phyloP scores from a whole-genome alignment of 2,113 vertebrate species.

The Seriola aureovittata region DNA sequence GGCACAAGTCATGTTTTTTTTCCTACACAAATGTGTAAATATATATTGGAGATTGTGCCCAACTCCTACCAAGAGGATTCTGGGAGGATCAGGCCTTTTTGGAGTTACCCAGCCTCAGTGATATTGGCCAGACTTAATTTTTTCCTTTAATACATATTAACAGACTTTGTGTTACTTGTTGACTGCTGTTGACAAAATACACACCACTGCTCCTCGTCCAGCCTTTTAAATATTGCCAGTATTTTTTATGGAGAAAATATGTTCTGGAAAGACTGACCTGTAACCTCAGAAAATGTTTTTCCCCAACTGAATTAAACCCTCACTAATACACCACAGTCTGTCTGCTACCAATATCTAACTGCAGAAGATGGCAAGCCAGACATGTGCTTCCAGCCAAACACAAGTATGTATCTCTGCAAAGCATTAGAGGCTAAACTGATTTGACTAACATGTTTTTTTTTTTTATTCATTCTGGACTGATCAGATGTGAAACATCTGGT shows the following conservation, averaged over 20 bases:
- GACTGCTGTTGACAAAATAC: neutral
- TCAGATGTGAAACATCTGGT: conserved; percentile 43
- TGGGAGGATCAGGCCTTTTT: neutral
- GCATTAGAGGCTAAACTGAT: conserved; percentile 25
- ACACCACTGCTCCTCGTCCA: neutral
- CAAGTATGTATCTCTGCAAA: conserved; percentile 32
- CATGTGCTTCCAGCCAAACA: conserved; percentile 1
- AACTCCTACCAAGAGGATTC: too few relatives aligned
- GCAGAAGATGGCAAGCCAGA: conserved; percentile 1
- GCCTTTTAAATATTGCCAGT: neutral
- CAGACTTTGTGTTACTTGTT: neutral
- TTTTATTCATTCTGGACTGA: neutral
- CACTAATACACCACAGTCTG: conserved; percentile 14
- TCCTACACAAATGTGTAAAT: neutral
- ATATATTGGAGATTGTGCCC: too few relatives aligned
- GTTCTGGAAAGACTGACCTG: neutral
- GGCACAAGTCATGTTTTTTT: neutral
- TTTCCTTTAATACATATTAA: neutral
- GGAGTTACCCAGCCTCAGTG: neutral
- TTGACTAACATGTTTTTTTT: neutral
- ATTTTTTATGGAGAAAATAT: neutral
- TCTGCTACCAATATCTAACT: conserved; percentile 30
- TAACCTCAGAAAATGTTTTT: neutral
- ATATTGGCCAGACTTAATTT: neutral
- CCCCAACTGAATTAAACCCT: conserved; percentile 18